Evolutionary conservation across 2,888 invertebrate species (phyloP).

Genomic region (Eumerus sabulonum): DNA sequence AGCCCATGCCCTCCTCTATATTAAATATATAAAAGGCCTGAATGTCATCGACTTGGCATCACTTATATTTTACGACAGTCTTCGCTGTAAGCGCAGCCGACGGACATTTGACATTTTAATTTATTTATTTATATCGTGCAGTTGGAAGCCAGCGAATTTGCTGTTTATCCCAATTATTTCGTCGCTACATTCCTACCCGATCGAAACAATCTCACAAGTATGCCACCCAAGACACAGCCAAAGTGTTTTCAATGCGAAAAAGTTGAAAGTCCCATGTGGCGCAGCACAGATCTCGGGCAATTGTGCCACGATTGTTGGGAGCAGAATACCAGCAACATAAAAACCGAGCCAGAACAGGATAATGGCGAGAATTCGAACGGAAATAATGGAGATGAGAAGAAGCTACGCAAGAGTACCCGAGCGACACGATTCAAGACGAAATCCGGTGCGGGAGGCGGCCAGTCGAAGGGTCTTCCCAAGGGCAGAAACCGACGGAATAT

Average conservation of each 20-base stretch:
- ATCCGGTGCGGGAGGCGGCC: slow-evolving; percentile 63
- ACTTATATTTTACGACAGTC: not conserved
- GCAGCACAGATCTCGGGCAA: slow-evolving; percentile 86
- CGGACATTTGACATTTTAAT: slow-evolving; percentile 35
- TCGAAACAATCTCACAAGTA: slow-evolving; percentile 34
- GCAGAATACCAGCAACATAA: slow-evolving; percentile 78
- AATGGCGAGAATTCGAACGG: slow-evolving; percentile 38
- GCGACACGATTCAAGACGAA: slow-evolving; percentile 79
- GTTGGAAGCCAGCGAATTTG: not conserved
- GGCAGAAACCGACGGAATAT: slow-evolving; percentile 88
- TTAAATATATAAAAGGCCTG: too few relatives aligned
- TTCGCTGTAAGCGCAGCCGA: slow-evolving; percentile 1
- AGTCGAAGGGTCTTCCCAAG: slow-evolving; percentile 78
- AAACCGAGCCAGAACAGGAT: slow-evolving; percentile 70
- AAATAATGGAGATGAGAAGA: slow-evolving; percentile 74
- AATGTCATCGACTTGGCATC: slow-evolving; percentile 17
- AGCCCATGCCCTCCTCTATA: too few relatives aligned
- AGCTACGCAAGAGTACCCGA: slow-evolving; percentile 71
- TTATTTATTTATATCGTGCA: slow-evolving; percentile 52
- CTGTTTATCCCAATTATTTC: not conserved
- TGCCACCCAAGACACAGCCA: slow-evolving; percentile 77
- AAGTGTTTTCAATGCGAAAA: slow-evolving; percentile 86
- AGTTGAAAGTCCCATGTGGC: slow-evolving; percentile 87
- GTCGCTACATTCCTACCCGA: not conserved
- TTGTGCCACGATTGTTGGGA: slow-evolving; percentile 88